A percentile compares a stretch with the other conserved stretches of the same genome.
Evolutionary conservation across 2,113 vertebrate genomes (phyloP).

Genomic region (Epinephelus fuscoguttatus): DNA sequence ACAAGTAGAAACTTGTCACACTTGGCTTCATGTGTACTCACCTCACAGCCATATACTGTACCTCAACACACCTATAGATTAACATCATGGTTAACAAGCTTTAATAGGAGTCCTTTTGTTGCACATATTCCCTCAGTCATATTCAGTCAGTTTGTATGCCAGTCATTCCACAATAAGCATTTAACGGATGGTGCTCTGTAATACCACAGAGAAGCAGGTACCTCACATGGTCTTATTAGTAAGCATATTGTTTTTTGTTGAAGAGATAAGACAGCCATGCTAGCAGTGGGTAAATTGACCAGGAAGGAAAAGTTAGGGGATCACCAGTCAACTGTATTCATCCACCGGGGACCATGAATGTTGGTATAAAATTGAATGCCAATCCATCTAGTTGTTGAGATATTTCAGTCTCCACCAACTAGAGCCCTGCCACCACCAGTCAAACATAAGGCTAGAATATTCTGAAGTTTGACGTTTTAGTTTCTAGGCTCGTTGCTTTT

Average conservation of each 20-base stretch:
- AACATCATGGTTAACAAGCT: conserved; percentile 2
- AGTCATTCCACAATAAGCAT: not conserved
- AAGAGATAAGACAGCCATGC: not conserved
- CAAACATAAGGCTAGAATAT: not conserved
- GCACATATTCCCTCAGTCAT: not conserved
- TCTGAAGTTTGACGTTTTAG: conserved; percentile 14
- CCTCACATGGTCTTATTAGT: not conserved
- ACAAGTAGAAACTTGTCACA: conserved; percentile 51
- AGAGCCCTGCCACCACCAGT: not conserved
- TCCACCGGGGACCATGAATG: too few relatives aligned
- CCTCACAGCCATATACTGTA: conserved; percentile 25
- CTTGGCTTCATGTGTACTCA: conserved; percentile 38
- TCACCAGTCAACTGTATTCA: too few relatives aligned
- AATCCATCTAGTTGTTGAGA: not conserved
- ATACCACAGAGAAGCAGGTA: not conserved
- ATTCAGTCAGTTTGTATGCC: not conserved
- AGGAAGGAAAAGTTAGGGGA: too few relatives aligned
- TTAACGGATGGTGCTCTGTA: not conserved
- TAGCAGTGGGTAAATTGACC: not conserved
- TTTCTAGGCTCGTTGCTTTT: conserved; percentile 37
- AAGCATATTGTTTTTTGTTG: not conserved
- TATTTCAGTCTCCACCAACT: not conserved
- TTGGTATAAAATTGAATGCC: not conserved
- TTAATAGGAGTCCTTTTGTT: not conserved
- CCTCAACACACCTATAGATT: not conserved